Base-by-base conservation (phyloP, 35 echinoderm and acorn worm species). In the Apostichopus parvimensis region DNA sequence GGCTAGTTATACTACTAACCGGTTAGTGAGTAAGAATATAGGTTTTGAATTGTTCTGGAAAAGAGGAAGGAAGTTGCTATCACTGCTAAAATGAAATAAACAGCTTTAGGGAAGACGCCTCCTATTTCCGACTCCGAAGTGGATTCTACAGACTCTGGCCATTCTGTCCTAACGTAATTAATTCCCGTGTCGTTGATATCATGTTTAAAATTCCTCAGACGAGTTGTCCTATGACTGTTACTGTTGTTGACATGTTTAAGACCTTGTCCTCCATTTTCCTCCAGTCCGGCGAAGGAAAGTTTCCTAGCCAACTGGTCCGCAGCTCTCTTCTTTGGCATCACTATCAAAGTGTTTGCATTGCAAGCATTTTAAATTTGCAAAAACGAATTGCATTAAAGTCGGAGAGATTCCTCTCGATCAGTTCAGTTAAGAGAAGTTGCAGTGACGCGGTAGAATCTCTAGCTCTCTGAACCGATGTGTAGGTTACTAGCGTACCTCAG, bases 291-390 rank as follows among this genome's bases (percentile, higher is more conserved):
- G 52, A 53, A 82, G 15, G 79, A 82, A 53, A 82, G 79, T 82
- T 53, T 45, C 55, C 79, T 25, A 54, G 79, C 79, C 34, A 82
- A 56, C 2, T 82, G 13, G 52, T 82, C 79, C 10, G 4, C 55
- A n/a, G 10, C 54, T 82, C 45, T 82, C 79, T 18, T 82, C 8
- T 56, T 82, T 82, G 79, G 79, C 79, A 82, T 82, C 34, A 68
- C 18, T 54, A 82, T 17, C 79, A 82, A 56, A 82, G 8, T 45
- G n/a, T 20, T 17, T 4, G 34, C 34, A 45, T 45, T 45, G 34
- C 34, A 45, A 45, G 34, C 34, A 45, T 2, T 45, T 45, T 45
- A 45, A 45, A 45, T 45, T 45, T 45, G 34, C 34, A 45, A 45
- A 45, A 45, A 45, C 34, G 34, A 45, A 45, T 45, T 45, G 34